phyloP scores from a whole-genome alignment of 2,888 invertebrate genomes.

The Bruchidius siliquastri region DNA sequence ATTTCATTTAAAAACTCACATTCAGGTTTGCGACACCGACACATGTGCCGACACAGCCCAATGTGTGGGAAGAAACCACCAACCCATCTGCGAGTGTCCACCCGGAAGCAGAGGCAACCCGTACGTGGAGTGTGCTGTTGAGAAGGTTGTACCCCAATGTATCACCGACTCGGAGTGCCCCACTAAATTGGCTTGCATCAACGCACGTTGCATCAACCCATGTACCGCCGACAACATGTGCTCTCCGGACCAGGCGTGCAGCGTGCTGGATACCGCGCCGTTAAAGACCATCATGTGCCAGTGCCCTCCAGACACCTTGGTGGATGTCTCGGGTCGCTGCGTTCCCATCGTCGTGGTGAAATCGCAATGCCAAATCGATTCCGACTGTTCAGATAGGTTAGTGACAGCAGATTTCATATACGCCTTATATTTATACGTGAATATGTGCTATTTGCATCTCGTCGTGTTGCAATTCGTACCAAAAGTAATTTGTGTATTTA shows the following conservation, averaged over 20 bases:
- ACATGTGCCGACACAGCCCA: conserved; percentile 73
- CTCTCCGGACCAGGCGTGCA: conserved; percentile 71
- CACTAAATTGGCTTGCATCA: conserved; percentile 71
- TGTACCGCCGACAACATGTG: conserved; percentile 71
- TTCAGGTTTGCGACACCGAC: conserved; percentile 68
- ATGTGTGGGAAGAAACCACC: conserved; percentile 72
- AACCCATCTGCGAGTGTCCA: conserved; percentile 72
- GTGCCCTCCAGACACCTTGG: conserved; percentile 77
- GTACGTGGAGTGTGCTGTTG: conserved; percentile 61
- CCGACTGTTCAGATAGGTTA: conserved; percentile 62
- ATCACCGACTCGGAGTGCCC: conserved; percentile 72
- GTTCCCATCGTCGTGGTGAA: conserved; percentile 46
- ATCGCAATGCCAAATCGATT: conserved; percentile 64
- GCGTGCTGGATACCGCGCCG: conserved; percentile 73
- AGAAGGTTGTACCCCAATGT: conserved; percentile 57
- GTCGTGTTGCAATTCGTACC: too few species aligned
- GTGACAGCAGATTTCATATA: conserved; percentile 60
- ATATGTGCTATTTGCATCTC: too few species aligned
- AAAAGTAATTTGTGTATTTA: too few species aligned
- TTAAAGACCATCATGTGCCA: conserved; percentile 81
- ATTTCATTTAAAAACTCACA: neutral
- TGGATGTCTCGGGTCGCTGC: conserved; percentile 70
- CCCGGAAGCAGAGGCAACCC: conserved; percentile 76
- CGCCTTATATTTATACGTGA: too few species aligned
- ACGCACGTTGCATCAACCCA: conserved; percentile 70